Percentiles rank a stretch among this genome's conserved stretches.
Conservation (phyloP, 30 jellyfish, hydroid and myxozoan genomes). For the Haliclystus octoradiatus region DNA sequence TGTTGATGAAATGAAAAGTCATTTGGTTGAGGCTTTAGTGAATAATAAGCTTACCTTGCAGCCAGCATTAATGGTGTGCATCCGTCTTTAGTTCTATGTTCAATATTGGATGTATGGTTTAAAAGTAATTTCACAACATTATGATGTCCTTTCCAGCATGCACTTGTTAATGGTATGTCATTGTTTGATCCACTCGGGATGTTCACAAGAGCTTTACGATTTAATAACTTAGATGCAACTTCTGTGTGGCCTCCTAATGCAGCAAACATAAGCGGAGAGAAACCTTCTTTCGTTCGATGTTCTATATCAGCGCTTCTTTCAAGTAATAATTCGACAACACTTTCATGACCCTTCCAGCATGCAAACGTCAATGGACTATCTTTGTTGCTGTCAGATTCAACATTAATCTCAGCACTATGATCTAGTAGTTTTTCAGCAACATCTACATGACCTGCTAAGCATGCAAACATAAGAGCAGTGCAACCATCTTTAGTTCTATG, state of each 20-base stretch:
- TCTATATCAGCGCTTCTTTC: constrained; percentile 75
- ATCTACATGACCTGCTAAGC: constrained; percentile 73
- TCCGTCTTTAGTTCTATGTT: constrained; percentile 95
- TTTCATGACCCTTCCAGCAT: constrained; percentile 92
- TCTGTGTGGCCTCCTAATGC: constrained; percentile 95
- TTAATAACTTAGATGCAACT: constrained; percentile 80
- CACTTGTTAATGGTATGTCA: constrained; percentile 95
- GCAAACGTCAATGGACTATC: constrained; percentile 96
- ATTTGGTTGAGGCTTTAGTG: no score
- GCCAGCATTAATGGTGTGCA: constrained; percentile 97
- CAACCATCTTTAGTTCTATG: constrained; percentile 98
- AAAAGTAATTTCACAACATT: constrained; percentile 76
- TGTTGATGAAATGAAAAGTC: no score
- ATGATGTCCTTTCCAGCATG: constrained; percentile 98
- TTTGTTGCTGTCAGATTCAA: constrained; percentile 88
- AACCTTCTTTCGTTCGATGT: constrained; percentile 94
- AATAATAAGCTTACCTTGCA: constrained; percentile 88
- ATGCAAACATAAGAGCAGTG: constrained; percentile 97
- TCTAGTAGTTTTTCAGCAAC: constrained; percentile 81
- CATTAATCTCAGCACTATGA: constrained; percentile 73
- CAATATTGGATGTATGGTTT: constrained; percentile 61
- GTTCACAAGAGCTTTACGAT: constrained; percentile 72
- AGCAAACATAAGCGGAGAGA: constrained; percentile 97
- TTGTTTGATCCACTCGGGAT: constrained; percentile 92
- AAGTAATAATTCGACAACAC: constrained; percentile 72